Evolutionary conservation across 2,888 invertebrate species (phyloP), one percentile per base, ranked within the genome.

Genomic region (Anthrax anthrax): DNA sequence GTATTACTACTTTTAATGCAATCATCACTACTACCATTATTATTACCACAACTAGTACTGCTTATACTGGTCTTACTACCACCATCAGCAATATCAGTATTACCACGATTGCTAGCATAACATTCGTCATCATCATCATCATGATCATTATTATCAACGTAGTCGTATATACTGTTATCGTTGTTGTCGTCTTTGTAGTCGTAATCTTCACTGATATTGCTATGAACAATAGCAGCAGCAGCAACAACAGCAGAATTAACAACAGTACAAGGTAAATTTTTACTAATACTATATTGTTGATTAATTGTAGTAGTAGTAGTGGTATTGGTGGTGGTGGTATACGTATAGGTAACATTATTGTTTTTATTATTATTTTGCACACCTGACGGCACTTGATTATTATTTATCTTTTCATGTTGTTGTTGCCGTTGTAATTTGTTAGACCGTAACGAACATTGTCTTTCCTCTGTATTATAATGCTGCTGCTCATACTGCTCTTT

Each of bases 401-500:
- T 32, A 32, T 32, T 12, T 32, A 12, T 9, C 12, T 32, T 12
- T 12, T 4, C 12, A 32, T 32, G 1, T 12, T 32, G 23, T 23
- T 23, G 4, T 23, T 23, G 23, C 8, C 8, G 23, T 23, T 23
- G 5, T 23, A 23, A 39, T 16, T 47, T 43, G 19, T 40, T 36
- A 43, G 47, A 47, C 47, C 47, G 43, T 43, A 40, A 14, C 47
- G 40, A 39, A 43, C 40, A 43, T 36, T 43, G 46, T 45, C 41
- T 44, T 41, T 45, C 38, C 44, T n/a, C n/a, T n/a, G 41, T 40
- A 39, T 43, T 18, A 45, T 39, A 19, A 39, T 42, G 37, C 46
- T 39, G 40, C 47, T 51, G 46, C 45, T 32, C 12, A 12, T 32
- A 32, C 18, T 40, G 40, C 32, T 41, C 58, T 44, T 42, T 59